Base-by-base conservation (phyloP, 2,113 vertebrate genomes). In the Gymnogyps californianus region DNA sequence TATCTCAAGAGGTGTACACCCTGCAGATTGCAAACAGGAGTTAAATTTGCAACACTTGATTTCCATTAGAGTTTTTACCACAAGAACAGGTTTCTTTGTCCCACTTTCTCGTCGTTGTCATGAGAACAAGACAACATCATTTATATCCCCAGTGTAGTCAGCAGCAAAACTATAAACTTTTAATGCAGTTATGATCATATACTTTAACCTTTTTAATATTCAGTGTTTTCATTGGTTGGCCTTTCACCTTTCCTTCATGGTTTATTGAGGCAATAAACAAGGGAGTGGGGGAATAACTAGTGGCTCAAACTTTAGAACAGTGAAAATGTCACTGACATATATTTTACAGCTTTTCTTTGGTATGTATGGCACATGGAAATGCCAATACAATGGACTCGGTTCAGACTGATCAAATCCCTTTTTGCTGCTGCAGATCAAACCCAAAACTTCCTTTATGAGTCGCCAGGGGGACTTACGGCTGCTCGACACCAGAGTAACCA, bases 161-260 rank as follows among this genome's bases (percentile, higher is more conserved):
- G 55, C 13, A 78, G 40, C 59, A 89, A 94, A 95, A 22, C 31
- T 40, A 46, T 64, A 78, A 85, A 95, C 77, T 87, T 92, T 67
- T 61, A 71, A 89, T 83, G 67, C 67, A 81, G 69, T 89, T 80
- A 38, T 13, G 69, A 89, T 72, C 47, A 20, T 54, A 80, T 67
- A 38, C 44, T 95, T 93, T 75, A 95, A 91, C 66, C 47, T 96
- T 95, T 96, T 95, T 72, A 96, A 85, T 96, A 93, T 91, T 91
- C 74, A 36, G 19, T 84, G 32, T 87, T 95, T 92, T 84, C 52
- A 62, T 54, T 95, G 70, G 77, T 83, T 95, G 72, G 42, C 69
- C 80, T 96, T 96, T 92, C 83, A 94, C 90, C 94, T 89, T 94
- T 82, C 34, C 49, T 84, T 79, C 9, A 1, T 52, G 54, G 64